Conservation (phyloP, 2,797 vertebrate species). For the Psittacula echo region DNA sequence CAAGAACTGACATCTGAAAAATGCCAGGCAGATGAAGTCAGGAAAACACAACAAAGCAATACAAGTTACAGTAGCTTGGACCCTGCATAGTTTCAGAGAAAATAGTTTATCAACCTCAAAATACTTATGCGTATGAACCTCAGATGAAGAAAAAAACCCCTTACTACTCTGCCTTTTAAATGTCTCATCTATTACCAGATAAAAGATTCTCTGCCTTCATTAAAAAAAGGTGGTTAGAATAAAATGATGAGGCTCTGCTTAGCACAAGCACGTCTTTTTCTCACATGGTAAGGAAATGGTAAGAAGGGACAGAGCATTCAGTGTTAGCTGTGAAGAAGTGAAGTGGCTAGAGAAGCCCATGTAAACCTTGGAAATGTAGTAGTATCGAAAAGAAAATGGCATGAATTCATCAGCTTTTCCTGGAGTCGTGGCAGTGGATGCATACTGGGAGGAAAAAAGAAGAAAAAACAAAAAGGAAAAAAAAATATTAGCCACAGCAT, state of each 20-base stretch:
- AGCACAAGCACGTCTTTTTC: not conserved
- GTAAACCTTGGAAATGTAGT: not conserved
- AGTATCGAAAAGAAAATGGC: not conserved
- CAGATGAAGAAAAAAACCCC: accelerated
- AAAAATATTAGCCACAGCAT: not conserved
- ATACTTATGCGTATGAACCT: not conserved
- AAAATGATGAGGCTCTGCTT: not conserved
- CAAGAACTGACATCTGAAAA: not conserved
- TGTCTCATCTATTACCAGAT: accelerated
- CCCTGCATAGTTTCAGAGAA: not conserved
- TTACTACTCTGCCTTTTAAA: not conserved
- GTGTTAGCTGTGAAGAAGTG: not conserved
- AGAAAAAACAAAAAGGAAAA: too few relatives aligned
- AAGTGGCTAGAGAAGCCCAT: not conserved
- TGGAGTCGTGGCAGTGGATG: not conserved
- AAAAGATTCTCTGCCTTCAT: not conserved
- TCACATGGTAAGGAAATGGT: not conserved
- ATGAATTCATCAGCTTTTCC: not conserved
- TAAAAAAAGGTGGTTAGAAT: not conserved
- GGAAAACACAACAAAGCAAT: not conserved
- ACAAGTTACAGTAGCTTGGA: not conserved
- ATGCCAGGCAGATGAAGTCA: not conserved
- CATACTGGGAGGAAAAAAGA: accelerated
- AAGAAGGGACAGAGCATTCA: not conserved
- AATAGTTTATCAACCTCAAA: not conserved